Base-by-base conservation (phyloP, 2,888 invertebrate genomes). In the Ectemnius lituratus region DNA sequence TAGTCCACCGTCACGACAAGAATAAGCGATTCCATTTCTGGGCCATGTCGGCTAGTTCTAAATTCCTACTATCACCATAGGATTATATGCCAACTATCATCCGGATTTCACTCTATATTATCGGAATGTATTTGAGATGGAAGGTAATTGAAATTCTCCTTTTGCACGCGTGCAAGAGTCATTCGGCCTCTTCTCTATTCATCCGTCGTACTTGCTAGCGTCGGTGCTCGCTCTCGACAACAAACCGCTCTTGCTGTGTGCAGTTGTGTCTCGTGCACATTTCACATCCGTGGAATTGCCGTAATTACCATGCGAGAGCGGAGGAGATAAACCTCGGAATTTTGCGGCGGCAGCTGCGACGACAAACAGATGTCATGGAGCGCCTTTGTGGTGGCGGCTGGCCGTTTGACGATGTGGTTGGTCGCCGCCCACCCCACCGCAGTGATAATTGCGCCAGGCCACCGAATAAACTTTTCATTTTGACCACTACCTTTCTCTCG, bases 281-380 rank as follows among this genome's bases (percentile, higher is more conserved):
- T 52, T 46, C 27, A 27, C 28, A 6, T 16, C 58, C 64, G 57
- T 16, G 45, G 61, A 74, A 70, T 74, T 74, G 60, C 18, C 20
- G 28, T 18, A 37, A 67, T 64, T 45, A 49, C 37, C 63, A 16
- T 23, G 61, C 47, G 47, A 37, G 28, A 49, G 23, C 45, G 23
- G 59, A 58, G n/a, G 37, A 62, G 56, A 52, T 27, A 60, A 66
- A 57, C 57, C 20, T 59, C 6, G 70, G 28, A 64, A 60, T 60
- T 57, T 16, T 66, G 62, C 18, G 58, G 27, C n/a, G 37, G 45
- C 16, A 56, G 18, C 57, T 23, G 20, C 18, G 14, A 37, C 49
- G 23, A 47, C 62, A 62, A 62, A 62, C 62, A 23, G 49, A 62
- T 27, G n/a, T 23, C 49, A 47, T n/a, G 49, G 49, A 14, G 47